These are phyloP conservation scores for Pomacea maculata DNA, from an alignment of 1,140 invertebrate species.

Conservation along the genomic window DNA sequence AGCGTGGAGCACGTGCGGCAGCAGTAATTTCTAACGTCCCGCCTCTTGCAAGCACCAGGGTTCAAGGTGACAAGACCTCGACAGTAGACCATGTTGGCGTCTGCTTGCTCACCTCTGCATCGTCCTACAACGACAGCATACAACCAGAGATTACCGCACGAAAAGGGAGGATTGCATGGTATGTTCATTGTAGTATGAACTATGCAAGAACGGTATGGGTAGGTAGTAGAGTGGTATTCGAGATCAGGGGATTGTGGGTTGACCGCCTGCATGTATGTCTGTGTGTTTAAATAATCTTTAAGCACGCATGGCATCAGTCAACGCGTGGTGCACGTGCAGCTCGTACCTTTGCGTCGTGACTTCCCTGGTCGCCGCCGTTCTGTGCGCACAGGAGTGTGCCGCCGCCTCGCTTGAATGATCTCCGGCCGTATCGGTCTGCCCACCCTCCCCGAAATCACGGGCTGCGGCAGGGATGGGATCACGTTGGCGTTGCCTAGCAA, in stretches of 20 bases:
- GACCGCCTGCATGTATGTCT: no score
- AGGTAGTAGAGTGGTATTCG: no score
- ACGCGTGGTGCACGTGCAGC: background rate
- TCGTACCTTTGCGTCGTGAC: background rate
- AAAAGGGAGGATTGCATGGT: no score
- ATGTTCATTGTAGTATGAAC: background rate
- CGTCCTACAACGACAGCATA: conserved; percentile 13
- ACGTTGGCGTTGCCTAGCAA: background rate
- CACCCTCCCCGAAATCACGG: conserved; percentile 5
- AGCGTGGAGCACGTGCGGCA: conserved; percentile 31
- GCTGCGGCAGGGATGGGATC: background rate
- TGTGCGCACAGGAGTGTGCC: background rate
- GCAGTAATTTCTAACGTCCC: conserved; percentile 33
- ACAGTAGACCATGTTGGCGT: conserved; percentile 35
- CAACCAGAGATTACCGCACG: background rate
- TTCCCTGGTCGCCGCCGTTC: background rate
- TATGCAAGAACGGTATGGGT: no score
- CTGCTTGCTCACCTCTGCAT: conserved; percentile 12
- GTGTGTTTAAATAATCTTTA: no score
- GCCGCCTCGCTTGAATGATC: background rate
- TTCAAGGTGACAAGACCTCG: conserved; percentile 30
- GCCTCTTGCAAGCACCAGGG: conserved; percentile 29
- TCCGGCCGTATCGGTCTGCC: background rate
- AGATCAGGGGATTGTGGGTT: background rate
- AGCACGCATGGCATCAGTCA: no score